phyloP scores from a whole-genome alignment of 2,113 vertebrate species.

The Pomatostomus ruficeps region DNA sequence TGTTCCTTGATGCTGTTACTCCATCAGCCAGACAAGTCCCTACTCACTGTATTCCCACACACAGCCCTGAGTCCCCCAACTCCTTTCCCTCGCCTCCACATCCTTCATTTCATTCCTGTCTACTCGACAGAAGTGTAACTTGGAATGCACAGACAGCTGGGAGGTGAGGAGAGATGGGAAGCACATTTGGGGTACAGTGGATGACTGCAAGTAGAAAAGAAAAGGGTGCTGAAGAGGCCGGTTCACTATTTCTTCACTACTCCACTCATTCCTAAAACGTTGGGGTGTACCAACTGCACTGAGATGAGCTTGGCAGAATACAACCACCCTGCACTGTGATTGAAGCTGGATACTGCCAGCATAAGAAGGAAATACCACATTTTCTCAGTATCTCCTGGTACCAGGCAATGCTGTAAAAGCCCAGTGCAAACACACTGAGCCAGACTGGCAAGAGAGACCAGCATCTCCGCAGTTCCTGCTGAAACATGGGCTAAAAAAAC shows the following conservation, averaged over 20 bases:
- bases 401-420: neutral
- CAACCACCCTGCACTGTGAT: neutral
- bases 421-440: neutral
- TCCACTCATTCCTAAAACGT: neutral
- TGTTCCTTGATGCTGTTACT: neutral
- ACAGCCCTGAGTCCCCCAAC: neutral
- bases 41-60: accelerated
- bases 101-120: neutral
- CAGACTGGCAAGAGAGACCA: neutral
- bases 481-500: neutral
- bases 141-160: neutral
- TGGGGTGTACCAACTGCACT: neutral
- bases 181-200: neutral
- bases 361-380: neutral
- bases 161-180: neutral
- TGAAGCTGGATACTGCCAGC: neutral
- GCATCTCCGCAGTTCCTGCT: neutral
- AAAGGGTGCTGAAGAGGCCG: neutral
- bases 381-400: neutral
- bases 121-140: neutral
- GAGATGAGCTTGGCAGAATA: neutral
- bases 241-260: neutral
- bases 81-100: neutral
- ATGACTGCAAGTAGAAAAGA: neutral
- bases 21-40: neutral